Conservation (phyloP, 1,140 invertebrate genomes). For the Dolichoris vasculosae region DNA sequence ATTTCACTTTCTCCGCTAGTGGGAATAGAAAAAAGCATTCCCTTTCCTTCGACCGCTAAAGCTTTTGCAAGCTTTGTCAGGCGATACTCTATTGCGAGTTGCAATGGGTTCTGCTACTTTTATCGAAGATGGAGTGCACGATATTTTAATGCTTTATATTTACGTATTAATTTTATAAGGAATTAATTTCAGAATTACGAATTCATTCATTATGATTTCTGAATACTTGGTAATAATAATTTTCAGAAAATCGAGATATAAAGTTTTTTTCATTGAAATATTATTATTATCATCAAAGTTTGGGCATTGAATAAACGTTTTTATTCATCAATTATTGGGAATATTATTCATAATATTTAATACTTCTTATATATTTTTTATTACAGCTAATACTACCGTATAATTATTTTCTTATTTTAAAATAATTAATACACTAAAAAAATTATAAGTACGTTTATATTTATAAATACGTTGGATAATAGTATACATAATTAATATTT, state of each 20-base stretch:
- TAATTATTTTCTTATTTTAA: too few species aligned
- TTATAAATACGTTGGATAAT: too few species aligned
- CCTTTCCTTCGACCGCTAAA: conserved; percentile 38
- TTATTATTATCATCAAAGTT: too few species aligned
- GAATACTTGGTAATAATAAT: not conserved
- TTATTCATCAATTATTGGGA: too few species aligned
- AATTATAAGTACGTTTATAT: too few species aligned
- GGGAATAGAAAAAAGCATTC: conserved; percentile 15
- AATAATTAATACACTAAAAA: too few species aligned
- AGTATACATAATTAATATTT: too few species aligned
- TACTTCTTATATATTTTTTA: too few species aligned
- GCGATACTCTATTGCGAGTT: conserved; percentile 13
- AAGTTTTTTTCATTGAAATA: not conserved
- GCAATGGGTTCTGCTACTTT: not conserved
- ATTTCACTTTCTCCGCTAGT: conserved; percentile 43
- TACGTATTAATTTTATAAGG: not conserved
- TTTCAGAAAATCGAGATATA: not conserved
- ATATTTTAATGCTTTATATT: not conserved
- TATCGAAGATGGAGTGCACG: not conserved
- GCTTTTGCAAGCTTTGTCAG: not conserved
- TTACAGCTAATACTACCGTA: too few species aligned
- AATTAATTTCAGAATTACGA: not conserved
- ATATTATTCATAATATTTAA: too few species aligned
- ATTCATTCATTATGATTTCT: not conserved
- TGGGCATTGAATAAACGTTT: too few species aligned